These are phyloP conservation scores for Timandra comae DNA, from an alignment of 2,888 invertebrate genomes.

Conservation along the genomic window DNA sequence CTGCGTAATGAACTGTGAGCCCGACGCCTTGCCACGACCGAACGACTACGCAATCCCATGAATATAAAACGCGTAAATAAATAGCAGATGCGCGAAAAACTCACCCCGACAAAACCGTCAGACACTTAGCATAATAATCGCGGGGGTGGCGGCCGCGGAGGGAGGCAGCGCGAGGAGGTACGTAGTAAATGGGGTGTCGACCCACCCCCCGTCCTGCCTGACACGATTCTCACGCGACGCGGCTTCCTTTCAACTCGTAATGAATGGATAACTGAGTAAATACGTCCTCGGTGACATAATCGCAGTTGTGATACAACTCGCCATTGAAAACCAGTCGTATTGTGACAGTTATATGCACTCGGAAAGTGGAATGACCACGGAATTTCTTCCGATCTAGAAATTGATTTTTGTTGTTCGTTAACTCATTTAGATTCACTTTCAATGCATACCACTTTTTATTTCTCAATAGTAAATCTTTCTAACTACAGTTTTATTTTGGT, in stretches of 20 bases:
- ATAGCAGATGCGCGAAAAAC: slow-evolving; percentile 77
- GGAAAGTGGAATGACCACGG: slow-evolving; percentile 41
- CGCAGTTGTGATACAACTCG: slow-evolving; percentile 28
- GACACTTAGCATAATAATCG: slow-evolving; percentile 75
- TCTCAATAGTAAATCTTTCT: no score
- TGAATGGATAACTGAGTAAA: slow-evolving; percentile 67
- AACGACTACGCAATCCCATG: slow-evolving; percentile 62
- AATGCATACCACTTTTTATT: no score
- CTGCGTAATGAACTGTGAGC: slow-evolving; percentile 66
- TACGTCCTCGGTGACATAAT: slow-evolving; percentile 59
- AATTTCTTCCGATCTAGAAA: slow-evolving; percentile 28
- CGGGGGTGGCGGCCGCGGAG: slow-evolving; percentile 45
- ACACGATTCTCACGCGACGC: slow-evolving; percentile 74
- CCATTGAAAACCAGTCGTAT: slow-evolving; percentile 49
- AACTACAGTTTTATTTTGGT: no score
- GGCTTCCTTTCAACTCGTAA: slow-evolving; percentile 66
- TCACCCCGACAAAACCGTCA: slow-evolving; percentile 64
- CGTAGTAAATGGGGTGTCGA: slow-evolving; percentile 25
- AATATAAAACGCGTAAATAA: slow-evolving; percentile 76
- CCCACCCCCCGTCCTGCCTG: slow-evolving; percentile 46
- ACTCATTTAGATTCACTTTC: slow-evolving; percentile 25
- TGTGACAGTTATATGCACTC: slow-evolving; percentile 33
- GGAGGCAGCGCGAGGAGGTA: slow-evolving; percentile 25
- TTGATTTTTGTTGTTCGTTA: slow-evolving; percentile 25
- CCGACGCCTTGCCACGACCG: slow-evolving; percentile 53